These are phyloP conservation scores for Enteromius fasciolatus DNA, from an alignment of 2,797 vertebrate genomes.

Conservation along the genomic window DNA sequence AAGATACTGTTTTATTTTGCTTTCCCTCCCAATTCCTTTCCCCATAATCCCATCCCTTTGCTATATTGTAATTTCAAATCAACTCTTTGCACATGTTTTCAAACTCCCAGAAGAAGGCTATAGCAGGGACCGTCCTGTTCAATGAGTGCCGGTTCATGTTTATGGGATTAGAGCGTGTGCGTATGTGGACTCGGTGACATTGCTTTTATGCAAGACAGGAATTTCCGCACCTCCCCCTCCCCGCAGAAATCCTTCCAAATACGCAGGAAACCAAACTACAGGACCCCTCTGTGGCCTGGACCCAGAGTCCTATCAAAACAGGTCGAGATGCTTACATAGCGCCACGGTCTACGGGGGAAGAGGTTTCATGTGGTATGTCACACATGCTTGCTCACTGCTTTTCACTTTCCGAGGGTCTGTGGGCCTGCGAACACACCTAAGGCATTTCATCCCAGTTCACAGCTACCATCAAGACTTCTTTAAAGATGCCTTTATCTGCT, in stretches of 20 bases:
- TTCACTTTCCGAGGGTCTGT: constrained; percentile 19
- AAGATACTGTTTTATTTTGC: constrained; percentile 22
- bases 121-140: background rate
- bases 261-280: constrained; percentile 60
- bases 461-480: constrained; percentile 2
- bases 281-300: constrained; percentile 61
- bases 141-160: background rate
- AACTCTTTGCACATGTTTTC: background rate
- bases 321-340: constrained; percentile 54
- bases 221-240: constrained; percentile 41
- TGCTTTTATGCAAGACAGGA: constrained; percentile 56
- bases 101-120: background rate
- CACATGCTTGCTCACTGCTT: constrained; percentile 25
- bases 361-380: constrained; percentile 36
- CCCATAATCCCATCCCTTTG: background rate
- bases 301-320: constrained; percentile 69
- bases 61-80: background rate
- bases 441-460: background rate
- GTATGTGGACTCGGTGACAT: constrained; percentile 35
- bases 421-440: background rate
- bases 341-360: constrained; percentile 22
- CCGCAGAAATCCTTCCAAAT: constrained; percentile 45
- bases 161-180: constrained; percentile 12
- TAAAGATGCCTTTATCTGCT: background rate
- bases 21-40: constrained; percentile 15